Percentiles rank a stretch among this genome's conserved stretches.
These are phyloP conservation scores for Cerastis rubricosa DNA, from an alignment of 2,888 invertebrate species.

Conservation along the genomic window DNA sequence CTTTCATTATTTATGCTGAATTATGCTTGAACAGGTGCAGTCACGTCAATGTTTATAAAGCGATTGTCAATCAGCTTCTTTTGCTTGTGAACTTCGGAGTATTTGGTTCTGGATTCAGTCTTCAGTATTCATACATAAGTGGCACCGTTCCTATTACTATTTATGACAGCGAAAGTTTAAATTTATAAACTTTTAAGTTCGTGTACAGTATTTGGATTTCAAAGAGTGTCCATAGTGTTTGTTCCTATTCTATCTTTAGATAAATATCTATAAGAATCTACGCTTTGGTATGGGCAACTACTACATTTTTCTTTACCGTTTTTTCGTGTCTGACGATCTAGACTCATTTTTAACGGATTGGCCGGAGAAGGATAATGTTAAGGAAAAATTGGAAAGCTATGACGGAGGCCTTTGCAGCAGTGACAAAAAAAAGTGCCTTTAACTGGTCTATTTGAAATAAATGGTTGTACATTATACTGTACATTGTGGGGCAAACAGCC, in stretches of 20 bases:
- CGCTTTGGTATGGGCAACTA: not conserved
- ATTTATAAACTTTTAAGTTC: not conserved
- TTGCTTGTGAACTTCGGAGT: not conserved
- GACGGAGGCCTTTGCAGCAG: no score
- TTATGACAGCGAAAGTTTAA: slow-evolving; percentile 2
- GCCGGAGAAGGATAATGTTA: no score
- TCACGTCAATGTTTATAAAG: slow-evolving; percentile 39
- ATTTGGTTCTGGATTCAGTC: slow-evolving; percentile 1
- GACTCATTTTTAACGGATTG: no score
- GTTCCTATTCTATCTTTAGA: not conserved
- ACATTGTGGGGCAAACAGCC: not conserved
- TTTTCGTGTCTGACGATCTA: no score
- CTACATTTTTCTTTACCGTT: not conserved
- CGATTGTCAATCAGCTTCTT: slow-evolving; percentile 1
- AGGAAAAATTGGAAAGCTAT: no score
- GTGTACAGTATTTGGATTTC: not conserved
- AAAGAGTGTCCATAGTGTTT: not conserved
- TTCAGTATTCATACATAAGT: slow-evolving; percentile 18
- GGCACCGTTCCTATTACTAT: not conserved
- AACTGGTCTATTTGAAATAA: not conserved
- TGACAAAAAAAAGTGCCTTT: not conserved
- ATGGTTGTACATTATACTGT: not conserved
- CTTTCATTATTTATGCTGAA: slow-evolving; percentile 73
- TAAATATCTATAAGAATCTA: not conserved
- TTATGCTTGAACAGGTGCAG: slow-evolving; percentile 65